A percentile compares a stretch with the other conserved stretches of the same genome.
phyloP scores from a whole-genome alignment of 2,888 invertebrate species.

The Pilophorus perplexus region DNA sequence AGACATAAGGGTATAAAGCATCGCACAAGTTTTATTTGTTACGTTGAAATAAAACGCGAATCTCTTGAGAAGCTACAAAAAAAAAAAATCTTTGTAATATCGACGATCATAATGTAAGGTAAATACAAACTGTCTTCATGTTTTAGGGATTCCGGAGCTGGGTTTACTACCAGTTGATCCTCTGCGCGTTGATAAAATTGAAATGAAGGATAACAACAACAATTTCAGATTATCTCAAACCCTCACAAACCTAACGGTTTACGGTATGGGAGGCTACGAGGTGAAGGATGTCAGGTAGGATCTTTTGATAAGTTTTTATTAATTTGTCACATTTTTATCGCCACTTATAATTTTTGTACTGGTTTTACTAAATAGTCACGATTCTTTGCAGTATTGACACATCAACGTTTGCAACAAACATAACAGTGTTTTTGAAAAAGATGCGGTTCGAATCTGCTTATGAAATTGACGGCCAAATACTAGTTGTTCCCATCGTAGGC shows the following conservation, averaged over 20 bases:
- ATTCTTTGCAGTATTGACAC: slow-evolving; percentile 33
- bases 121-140: too few species aligned
- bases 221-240: slow-evolving; percentile 42
- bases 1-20: too few species aligned
- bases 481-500: slow-evolving; percentile 43
- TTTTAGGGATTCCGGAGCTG: slow-evolving; percentile 44
- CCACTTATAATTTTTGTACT: background rate
- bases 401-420: slow-evolving; percentile 25
- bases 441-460: slow-evolving; percentile 43
- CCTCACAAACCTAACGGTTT: slow-evolving; percentile 38
- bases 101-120: too few species aligned
- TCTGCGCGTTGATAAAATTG: slow-evolving; percentile 38
- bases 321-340: background rate
- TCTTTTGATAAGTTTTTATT: background rate
- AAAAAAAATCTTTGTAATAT: too few species aligned
- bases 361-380: background rate
- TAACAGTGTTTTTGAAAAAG: slow-evolving; percentile 28
- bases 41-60: background rate
- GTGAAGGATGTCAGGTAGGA: slow-evolving; percentile 41
- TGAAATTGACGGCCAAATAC: slow-evolving; percentile 42
- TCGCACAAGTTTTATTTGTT: too few species aligned
- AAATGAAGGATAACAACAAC: slow-evolving; percentile 39
- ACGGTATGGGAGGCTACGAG: slow-evolving; percentile 38
- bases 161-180: slow-evolving; percentile 43
- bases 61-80: too few species aligned